A percentile compares a stretch with the other conserved stretches of the same genome.
Conservation (phyloP, 2,888 invertebrate genomes). For the Entomobrya multifasciata region DNA sequence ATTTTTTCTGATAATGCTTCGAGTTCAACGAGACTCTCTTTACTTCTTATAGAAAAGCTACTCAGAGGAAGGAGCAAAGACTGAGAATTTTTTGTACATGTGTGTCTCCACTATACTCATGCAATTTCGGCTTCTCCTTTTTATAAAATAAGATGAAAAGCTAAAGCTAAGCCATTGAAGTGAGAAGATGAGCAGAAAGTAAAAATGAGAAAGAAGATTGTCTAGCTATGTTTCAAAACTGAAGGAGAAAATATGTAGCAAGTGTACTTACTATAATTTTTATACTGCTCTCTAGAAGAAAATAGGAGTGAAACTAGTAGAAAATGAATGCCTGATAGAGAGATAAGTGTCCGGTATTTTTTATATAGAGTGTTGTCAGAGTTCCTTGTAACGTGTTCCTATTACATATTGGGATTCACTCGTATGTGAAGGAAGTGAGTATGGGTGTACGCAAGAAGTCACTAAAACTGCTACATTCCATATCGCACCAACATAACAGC, state of each 20-base stretch:
- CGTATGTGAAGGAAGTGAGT: not conserved
- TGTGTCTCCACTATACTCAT: not conserved
- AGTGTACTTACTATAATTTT: not conserved
- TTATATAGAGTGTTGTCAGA: not conserved
- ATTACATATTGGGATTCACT: not conserved
- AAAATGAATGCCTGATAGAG: constrained; percentile 41
- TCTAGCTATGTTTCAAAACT: constrained; percentile 40
- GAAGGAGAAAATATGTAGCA: constrained; percentile 19
- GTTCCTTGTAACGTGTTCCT: not conserved
- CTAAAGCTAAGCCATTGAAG: constrained; percentile 18
- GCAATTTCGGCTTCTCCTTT: constrained; percentile 3
- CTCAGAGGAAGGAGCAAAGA: not conserved
- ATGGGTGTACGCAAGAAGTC: not conserved
- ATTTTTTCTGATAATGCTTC: constrained; percentile 24
- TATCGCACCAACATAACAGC: not conserved
- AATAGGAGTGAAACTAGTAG: not conserved
- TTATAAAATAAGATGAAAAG: not conserved
- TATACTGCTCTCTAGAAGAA: not conserved
- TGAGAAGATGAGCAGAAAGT: constrained; percentile 39
- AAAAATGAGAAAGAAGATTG: constrained; percentile 40
- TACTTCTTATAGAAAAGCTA: not conserved
- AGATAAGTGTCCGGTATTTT: constrained; percentile 36
- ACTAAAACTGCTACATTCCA: constrained; percentile 17
- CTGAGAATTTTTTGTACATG: not conserved
- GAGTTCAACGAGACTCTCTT: constrained; percentile 13